Conservation (phyloP, 2,888 invertebrate genomes). For the Pycnomerus fuliginosus region DNA sequence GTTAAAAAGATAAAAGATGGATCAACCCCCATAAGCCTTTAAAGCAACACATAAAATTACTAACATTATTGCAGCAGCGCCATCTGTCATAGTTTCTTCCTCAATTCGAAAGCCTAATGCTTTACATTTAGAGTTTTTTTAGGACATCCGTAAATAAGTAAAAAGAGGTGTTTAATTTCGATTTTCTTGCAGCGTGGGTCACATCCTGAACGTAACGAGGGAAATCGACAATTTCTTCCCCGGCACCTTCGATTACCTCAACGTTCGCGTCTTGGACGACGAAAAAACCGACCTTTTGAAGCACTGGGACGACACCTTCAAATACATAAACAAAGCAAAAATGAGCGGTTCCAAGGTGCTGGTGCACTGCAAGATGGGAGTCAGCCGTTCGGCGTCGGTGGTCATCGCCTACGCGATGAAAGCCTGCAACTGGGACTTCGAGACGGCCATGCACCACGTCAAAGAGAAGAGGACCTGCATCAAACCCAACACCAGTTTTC, state of each 20-base stretch:
- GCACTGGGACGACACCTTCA: conserved; percentile 97
- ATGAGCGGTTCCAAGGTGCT: conserved; percentile 90
- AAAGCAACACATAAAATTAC: no score
- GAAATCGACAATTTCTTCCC: conserved; percentile 99
- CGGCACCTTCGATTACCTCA: conserved; percentile 93
- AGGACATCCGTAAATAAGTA: no score
- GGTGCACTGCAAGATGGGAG: conserved; percentile 99
- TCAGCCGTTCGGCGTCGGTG: conserved; percentile 96
- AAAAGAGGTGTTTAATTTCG: no score
- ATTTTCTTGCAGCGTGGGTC: conserved; percentile 73
- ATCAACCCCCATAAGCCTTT: no score
- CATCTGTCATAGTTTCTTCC: no score
- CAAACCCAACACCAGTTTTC: conserved; percentile 94
- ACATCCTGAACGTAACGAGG: conserved; percentile 95
- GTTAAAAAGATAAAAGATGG: no score
- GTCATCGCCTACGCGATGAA: conserved; percentile 99
- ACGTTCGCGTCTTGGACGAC: conserved; percentile 95
- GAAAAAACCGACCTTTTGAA: conserved; percentile 95
- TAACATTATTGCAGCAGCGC: no score
- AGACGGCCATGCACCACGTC: conserved; percentile 85
- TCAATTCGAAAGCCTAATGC: no score
- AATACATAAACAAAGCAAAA: conserved; percentile 91
- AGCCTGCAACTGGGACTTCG: conserved; percentile 90
- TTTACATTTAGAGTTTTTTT: no score
- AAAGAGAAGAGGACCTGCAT: conserved; percentile 90